phyloP scores from a whole-genome alignment of 2,797 vertebrate species.

The Lithobates pipiens region DNA sequence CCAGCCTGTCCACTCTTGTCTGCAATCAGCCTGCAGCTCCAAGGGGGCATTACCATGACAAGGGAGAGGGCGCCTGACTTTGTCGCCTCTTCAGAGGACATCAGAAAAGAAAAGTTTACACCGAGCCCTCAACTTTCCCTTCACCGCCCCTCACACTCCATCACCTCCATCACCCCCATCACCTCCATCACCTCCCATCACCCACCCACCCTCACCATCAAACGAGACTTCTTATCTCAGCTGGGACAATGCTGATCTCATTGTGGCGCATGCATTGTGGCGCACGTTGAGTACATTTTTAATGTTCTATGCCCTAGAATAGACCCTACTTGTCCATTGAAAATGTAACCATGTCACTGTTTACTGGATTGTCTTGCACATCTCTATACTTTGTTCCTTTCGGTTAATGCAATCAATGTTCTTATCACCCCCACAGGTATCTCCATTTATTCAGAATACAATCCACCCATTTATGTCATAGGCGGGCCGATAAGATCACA shows the following conservation, averaged over 20 bases:
- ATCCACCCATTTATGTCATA: slow-evolving; percentile 19
- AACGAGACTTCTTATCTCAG: neutral
- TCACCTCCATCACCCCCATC: slow-evolving; percentile 9
- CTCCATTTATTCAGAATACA: slow-evolving; percentile 24
- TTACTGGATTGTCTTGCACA: neutral
- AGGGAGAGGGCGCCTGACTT: slow-evolving; percentile 66
- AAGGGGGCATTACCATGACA: slow-evolving; percentile 71
- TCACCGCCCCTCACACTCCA: neutral
- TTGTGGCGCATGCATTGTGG: neutral
- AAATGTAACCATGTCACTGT: neutral
- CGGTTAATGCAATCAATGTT: neutral
- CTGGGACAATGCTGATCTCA: no score
- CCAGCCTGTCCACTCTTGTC: slow-evolving; percentile 31
- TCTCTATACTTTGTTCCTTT: neutral
- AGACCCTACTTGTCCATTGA: neutral
- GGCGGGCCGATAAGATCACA: slow-evolving; percentile 16
- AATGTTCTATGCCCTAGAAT: neutral
- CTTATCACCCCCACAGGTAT: slow-evolving; percentile 12
- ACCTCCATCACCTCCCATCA: neutral
- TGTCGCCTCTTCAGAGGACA: slow-evolving; percentile 65
- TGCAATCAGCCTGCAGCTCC: slow-evolving; percentile 53
- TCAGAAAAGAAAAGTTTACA: slow-evolving; percentile 61
- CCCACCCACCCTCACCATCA: slow-evolving; percentile 33
- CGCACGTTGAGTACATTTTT: neutral
- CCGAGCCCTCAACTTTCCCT: slow-evolving; percentile 40